Percentiles rank a stretch among this genome's conserved stretches.
These are phyloP conservation scores for Seriola quinqueradiata DNA, from an alignment of 2,113 vertebrate species.

Conservation along the genomic window DNA sequence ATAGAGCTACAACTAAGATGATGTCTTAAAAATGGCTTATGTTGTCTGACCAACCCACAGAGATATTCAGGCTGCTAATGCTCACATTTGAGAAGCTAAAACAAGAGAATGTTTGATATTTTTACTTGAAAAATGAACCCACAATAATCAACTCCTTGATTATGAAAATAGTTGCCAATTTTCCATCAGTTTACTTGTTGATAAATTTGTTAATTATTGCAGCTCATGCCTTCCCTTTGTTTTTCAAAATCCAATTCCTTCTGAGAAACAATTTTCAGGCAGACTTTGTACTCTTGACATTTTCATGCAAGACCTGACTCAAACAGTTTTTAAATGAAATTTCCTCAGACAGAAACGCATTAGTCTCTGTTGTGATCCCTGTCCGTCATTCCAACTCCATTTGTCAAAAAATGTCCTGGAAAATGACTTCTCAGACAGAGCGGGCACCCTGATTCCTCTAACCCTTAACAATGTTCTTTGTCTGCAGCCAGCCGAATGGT, in stretches of 20 bases:
- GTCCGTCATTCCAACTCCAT: background rate
- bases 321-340: background rate
- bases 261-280: background rate
- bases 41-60: too few species aligned
- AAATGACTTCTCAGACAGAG: conserved; percentile 16
- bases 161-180: background rate
- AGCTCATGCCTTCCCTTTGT: background rate
- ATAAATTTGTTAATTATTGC: background rate
- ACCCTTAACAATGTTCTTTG: conserved; percentile 40
- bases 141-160: background rate
- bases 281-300: conserved; percentile 1
- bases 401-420: conserved; percentile 19
- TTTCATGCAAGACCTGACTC: background rate
- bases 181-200: background rate
- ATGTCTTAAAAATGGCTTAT: too few species aligned
- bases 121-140: background rate
- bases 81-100: background rate
- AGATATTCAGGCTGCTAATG: background rate
- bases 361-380: conserved; percentile 3
- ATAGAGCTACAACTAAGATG: background rate
- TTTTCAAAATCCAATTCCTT: background rate
- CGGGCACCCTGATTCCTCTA: conserved; percentile 23
- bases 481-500: conserved; percentile 37
- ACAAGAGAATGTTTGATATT: background rate
- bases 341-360: background rate